phyloP scores from a whole-genome alignment of 2,113 vertebrate genomes.

The Mirounga angustirostris region DNA sequence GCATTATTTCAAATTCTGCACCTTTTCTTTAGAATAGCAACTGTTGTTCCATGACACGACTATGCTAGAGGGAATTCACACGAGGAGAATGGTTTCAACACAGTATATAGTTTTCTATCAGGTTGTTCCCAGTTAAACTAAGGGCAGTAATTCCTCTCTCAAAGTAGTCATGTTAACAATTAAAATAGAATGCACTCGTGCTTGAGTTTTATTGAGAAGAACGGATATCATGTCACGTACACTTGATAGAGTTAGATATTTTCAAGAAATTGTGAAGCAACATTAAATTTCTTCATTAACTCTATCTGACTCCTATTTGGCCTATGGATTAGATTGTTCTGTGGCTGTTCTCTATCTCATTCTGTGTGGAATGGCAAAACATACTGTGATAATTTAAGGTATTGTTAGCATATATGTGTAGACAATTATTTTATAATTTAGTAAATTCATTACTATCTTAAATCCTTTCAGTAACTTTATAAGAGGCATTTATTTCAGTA shows the following conservation, averaged over 20 bases:
- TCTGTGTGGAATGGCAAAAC: background rate
- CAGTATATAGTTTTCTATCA: background rate
- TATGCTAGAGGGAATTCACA: constrained; percentile 12
- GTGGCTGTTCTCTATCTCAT: background rate
- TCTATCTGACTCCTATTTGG: background rate
- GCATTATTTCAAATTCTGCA: background rate
- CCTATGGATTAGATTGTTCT: background rate
- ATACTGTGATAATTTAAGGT: background rate
- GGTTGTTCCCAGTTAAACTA: background rate
- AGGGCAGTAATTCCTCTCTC: background rate
- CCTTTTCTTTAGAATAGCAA: background rate
- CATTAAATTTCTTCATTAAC: background rate
- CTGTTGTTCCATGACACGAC: background rate
- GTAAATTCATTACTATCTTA: background rate
- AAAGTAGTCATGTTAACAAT: constrained; percentile 12
- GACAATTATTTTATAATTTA: background rate
- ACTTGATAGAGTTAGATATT: background rate
- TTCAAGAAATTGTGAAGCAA: background rate
- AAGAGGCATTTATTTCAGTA: background rate
- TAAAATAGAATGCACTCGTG: background rate
- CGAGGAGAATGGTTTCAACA: background rate
- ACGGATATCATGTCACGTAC: background rate
- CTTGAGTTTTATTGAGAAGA: constrained; percentile 31
- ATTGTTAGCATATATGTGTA: background rate
- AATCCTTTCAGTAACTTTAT: constrained; percentile 18